phyloP scores from a whole-genome alignment of 37 sponge, comb jelly and placozoan genomes.

The Aplysina aerophoba region DNA sequence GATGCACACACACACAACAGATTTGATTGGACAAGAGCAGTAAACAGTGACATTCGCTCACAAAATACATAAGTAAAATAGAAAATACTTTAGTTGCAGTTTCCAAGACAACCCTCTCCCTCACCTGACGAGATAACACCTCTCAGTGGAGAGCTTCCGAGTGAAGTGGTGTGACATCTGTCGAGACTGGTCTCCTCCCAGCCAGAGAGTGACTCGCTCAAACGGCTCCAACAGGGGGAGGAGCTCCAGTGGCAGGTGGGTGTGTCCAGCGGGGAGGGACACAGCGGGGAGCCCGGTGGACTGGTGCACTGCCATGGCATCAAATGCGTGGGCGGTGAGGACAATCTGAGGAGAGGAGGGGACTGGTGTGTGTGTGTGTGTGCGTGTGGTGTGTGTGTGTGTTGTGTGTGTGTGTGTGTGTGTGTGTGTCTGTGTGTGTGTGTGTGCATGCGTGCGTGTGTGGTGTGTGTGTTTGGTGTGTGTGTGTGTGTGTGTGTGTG shows the following conservation, averaged over 20 bases:
- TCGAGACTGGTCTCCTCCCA: conserved; percentile 51
- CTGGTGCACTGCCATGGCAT: conserved; percentile 74
- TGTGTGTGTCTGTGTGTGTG: too few species aligned
- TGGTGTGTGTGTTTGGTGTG: too few species aligned
- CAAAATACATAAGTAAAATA: not conserved
- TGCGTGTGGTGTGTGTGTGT: too few species aligned
- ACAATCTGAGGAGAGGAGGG: conserved; percentile 38
- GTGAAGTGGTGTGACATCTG: conserved; percentile 67
- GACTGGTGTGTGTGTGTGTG: not conserved
- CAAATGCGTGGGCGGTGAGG: conserved; percentile 62
- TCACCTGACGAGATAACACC: conserved; percentile 66
- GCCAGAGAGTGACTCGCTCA: conserved; percentile 69
- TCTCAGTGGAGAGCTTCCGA: conserved; percentile 50
- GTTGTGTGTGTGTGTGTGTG: too few species aligned
- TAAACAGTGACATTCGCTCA: not conserved
- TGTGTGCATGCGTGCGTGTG: too few species aligned
- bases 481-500: too few species aligned
- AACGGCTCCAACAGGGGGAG: conserved; percentile 73
- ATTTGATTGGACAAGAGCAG: too few species aligned
- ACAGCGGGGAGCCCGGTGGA: conserved; percentile 56
- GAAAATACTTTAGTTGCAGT: not conserved
- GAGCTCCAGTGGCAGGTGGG: conserved; percentile 53
- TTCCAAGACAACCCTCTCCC: not conserved
- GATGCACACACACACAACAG: too few species aligned
- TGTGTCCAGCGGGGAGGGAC: conserved; percentile 44